Conservation (phyloP, 2,888 invertebrate genomes). For the Gandaritis pyraliata region DNA sequence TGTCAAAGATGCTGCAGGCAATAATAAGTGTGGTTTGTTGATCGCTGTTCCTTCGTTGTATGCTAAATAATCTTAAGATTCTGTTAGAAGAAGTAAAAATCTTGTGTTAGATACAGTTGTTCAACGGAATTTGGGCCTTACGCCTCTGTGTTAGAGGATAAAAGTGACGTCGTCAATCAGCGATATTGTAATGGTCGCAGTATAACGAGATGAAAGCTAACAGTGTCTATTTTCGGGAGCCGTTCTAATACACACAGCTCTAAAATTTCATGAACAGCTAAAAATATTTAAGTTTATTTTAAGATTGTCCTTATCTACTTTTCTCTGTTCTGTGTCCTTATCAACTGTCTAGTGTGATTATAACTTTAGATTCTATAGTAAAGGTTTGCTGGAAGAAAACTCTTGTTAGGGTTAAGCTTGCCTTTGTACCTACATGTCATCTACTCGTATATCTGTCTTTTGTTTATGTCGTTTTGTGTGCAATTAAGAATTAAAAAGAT, state of each 20-base stretch:
- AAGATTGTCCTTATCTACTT: no score
- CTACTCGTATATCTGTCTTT: no score
- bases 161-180: constrained; percentile 70
- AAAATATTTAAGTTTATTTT: no score
- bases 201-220: constrained; percentile 80
- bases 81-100: constrained; percentile 10
- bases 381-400: no score
- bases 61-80: constrained; percentile 8
- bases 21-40: background rate
- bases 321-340: no score
- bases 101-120: constrained; percentile 1
- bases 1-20: no score
- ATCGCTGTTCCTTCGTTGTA: background rate
- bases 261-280: constrained; percentile 8
- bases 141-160: constrained; percentile 59
- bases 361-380: no score
- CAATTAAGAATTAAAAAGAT: no score
- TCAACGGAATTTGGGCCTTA: constrained; percentile 59
- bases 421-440: no score
- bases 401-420: no score
- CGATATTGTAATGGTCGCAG: constrained; percentile 71
- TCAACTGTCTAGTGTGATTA: no score
- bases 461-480: no score
- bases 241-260: constrained; percentile 20
- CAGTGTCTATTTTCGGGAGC: constrained; percentile 67